Evolutionary conservation across 2,113 vertebrate genomes (phyloP).

Genomic region (Elephantulus edwardii): DNA sequence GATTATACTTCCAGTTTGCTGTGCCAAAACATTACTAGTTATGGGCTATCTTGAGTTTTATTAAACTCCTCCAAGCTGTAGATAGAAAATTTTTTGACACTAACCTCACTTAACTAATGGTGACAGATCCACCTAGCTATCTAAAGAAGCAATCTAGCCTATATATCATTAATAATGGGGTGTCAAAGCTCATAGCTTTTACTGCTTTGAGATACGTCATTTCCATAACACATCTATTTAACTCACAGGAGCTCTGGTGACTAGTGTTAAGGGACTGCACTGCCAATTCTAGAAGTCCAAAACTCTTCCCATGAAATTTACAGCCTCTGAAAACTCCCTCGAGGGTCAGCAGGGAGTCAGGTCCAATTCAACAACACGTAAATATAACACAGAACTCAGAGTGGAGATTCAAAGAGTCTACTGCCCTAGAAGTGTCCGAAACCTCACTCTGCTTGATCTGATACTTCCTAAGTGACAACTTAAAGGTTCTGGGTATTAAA

Average conservation of each 20-base stretch:
- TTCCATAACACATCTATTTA: no score
- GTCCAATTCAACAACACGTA: no score
- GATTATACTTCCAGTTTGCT: background rate
- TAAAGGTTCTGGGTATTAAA: background rate
- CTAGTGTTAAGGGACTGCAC: no score
- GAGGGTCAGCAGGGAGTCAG: no score
- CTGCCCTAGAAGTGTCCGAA: no score
- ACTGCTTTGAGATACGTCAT: background rate
- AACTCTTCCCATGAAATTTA: no score
- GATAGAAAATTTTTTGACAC: constrained; percentile 11
- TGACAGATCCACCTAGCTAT: constrained; percentile 45
- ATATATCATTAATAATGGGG: constrained; percentile 41
- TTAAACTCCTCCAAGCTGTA: background rate
- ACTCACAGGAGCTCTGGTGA: no score
- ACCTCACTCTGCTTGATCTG: background rate
- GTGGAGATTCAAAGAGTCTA: no score
- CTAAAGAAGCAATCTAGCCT: background rate
- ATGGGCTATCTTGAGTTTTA: background rate
- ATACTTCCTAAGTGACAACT: background rate
- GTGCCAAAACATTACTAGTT: background rate
- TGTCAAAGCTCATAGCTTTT: constrained; percentile 4
- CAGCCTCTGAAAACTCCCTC: no score
- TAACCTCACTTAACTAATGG: constrained; percentile 9
- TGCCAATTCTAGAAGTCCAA: no score
- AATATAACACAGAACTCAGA: no score